These are phyloP conservation scores for Lysiphlebus fabarum DNA, from an alignment of 1,140 invertebrate genomes.

Conservation along the genomic window DNA sequence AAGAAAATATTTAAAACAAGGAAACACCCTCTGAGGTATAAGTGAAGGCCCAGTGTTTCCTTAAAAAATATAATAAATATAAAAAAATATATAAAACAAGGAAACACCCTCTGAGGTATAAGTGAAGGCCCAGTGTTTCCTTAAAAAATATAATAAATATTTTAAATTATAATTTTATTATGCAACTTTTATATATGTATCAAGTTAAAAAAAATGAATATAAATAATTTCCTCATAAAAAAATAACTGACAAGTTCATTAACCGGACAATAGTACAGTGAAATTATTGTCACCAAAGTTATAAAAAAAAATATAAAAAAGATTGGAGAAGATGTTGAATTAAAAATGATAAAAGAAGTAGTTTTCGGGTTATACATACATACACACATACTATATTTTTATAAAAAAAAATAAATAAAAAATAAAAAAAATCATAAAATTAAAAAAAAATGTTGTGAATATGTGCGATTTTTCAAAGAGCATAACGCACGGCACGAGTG, in stretches of 20 bases:
- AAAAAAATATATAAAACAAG: too few species aligned
- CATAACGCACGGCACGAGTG: constrained; percentile 31
- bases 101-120: too few species aligned
- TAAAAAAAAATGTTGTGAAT: constrained; percentile 8
- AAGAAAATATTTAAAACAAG: too few species aligned
- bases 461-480: constrained; percentile 11
- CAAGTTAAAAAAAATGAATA: too few species aligned
- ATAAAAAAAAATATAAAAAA: constrained; percentile 28
- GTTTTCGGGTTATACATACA: constrained; percentile 5
- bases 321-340: constrained; percentile 5
- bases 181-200: too few species aligned
- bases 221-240: constrained; percentile 15
- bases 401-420: neutral
- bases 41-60: too few species aligned
- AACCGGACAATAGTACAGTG: constrained; percentile 32
- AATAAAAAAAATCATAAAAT: constrained; percentile 4
- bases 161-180: too few species aligned
- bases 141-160: too few species aligned
- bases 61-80: too few species aligned
- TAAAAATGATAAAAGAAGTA: constrained; percentile 9
- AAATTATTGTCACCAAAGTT: constrained; percentile 34
- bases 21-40: too few species aligned
- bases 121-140: too few species aligned
- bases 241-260: constrained; percentile 22
- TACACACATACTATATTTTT: too few species aligned